phyloP scores from a whole-genome alignment of 1,140 invertebrate genomes.

The Catajapyx aquilonaris region DNA sequence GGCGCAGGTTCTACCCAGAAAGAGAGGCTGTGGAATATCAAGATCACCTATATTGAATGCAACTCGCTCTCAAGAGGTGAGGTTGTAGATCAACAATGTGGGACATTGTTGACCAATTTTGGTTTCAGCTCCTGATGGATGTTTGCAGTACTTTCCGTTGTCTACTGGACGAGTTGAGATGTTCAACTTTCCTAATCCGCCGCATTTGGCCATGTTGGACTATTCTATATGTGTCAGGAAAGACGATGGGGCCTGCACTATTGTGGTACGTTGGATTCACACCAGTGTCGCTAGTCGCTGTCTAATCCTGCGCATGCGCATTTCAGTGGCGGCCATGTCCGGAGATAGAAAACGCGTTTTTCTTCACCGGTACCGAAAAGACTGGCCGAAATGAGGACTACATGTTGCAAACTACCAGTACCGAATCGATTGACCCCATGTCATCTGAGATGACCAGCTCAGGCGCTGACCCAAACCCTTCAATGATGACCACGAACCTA shows the following conservation, averaged over 20 bases:
- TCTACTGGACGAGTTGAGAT: constrained; percentile 11
- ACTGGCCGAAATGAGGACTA: no score
- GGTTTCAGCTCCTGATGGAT: constrained; percentile 10
- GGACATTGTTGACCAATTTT: background rate
- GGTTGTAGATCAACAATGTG: background rate
- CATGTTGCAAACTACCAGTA: no score
- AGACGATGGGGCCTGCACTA: constrained; percentile 11
- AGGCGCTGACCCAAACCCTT: background rate
- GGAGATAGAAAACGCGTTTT: constrained; percentile 5
- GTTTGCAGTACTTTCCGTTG: constrained; percentile 10
- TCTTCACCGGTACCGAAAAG: background rate
- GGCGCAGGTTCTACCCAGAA: constrained; percentile 3
- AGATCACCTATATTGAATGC: constrained; percentile 11
- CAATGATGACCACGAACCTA: background rate
- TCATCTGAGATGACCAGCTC: no score
- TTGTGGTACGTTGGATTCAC: constrained; percentile 10
- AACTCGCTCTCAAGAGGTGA: constrained; percentile 10
- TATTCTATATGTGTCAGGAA: constrained; percentile 12
- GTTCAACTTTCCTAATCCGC: constrained; percentile 9
- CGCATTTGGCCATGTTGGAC: constrained; percentile 12
- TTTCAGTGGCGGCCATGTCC: constrained; percentile 10
- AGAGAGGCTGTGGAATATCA: constrained; percentile 10
- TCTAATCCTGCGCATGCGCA: background rate
- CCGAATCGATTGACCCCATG: no score
- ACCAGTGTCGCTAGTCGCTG: no score